Evolutionary conservation across 2,888 invertebrate species (phyloP), one percentile per base, ranked within the genome.

Genomic region (Stomorhina lunata): DNA sequence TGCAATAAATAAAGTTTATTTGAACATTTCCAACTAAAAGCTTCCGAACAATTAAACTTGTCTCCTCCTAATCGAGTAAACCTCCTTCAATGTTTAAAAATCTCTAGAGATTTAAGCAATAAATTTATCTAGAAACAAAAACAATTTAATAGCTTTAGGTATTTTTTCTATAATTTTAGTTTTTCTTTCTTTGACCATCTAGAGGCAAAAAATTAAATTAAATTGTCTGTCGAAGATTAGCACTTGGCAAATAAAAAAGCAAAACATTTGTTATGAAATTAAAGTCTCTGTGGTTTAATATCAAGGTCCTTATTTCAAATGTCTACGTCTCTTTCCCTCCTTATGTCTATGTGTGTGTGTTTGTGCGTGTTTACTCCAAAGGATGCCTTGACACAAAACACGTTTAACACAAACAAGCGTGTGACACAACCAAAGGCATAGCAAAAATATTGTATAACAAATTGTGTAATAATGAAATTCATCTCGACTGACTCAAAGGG

Each of bases 191-290:
- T 53, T 3, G 29, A 7, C 15, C n/a, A 40, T 25, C 15, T 48
- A 59, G n/a, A 32, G 25, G 25, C 37, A 37, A 55, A 10, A 37
- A 37, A 22, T 45, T 22, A 65, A 50, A 72, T 65, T 50, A 68
- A 80, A 73, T 50, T 80, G 66, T 80, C 72, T 80, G 72, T 27
- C 27, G 43, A 61, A 61, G 72, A 66, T 79, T 79, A 59, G 72
- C 57, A 72, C 48, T 61, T 77, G 10, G 25, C 37, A 63, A 50
- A 65, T 32, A 32, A 29, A 32, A 15, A 73, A 29, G 45, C 3
- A 37, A 59, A 40, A 12, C 9, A 53, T 63, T 73, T 69, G 15
- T 61, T 63, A 65, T 76, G 32, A 65, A 65, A 65, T 43, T 57
- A 57, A 69, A 65, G 7, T 68, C 59, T 77, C 71, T 37, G 43